Evolutionary conservation across 2,888 invertebrate genomes (phyloP).

Genomic region (Stenichneumon culpator): DNA sequence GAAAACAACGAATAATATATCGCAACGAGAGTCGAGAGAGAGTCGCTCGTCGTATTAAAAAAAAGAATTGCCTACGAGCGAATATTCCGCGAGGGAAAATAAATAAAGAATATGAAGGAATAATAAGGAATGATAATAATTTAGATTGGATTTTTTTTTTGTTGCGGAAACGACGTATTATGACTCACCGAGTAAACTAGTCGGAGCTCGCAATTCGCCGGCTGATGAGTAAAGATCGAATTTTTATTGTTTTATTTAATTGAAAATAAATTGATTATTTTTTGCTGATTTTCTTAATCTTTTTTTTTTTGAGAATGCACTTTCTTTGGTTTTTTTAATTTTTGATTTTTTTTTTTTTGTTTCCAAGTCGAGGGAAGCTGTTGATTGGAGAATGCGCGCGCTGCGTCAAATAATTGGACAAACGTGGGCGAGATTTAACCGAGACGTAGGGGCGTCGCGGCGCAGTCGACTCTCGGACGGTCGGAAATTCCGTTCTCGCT

Average conservation of each 20-base stretch:
- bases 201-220: neutral
- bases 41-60: neutral
- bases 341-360: slow-evolving; percentile 2
- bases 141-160: slow-evolving; percentile 11
- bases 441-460: slow-evolving; percentile 44
- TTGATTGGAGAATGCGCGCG: neutral
- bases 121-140: neutral
- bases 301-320: neutral
- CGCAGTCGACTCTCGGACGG: slow-evolving; percentile 46
- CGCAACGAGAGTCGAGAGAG: neutral
- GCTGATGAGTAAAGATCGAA: neutral
- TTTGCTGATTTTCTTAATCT: neutral
- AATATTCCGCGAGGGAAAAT: neutral
- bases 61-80: neutral
- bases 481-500: slow-evolving; percentile 70
- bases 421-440: slow-evolving; percentile 12
- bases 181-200: slow-evolving; percentile 39
- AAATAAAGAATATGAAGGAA: neutral
- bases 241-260: neutral
- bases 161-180: neutral
- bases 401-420: slow-evolving; percentile 13
- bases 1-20: slow-evolving; percentile 28
- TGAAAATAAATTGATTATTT: neutral
- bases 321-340: neutral
- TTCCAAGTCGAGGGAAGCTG: neutral